phyloP scores from a whole-genome alignment of 2,888 invertebrate genomes.

The Melinaea marsaeus region DNA sequence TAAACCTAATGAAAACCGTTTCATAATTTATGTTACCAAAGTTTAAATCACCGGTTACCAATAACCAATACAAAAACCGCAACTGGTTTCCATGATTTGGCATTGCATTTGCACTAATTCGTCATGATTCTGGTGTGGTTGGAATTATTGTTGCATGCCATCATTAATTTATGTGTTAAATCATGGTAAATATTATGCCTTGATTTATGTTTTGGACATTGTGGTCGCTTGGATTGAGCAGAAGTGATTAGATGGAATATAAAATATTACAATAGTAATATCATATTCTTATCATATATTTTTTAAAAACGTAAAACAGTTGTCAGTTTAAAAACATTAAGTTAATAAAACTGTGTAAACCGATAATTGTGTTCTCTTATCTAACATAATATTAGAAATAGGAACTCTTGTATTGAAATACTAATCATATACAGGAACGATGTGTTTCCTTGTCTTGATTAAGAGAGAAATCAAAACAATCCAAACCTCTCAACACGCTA shows the following conservation, averaged over 20 bases:
- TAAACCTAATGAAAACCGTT: constrained; percentile 10
- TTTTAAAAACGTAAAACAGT: too few species aligned
- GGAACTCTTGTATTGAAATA: too few species aligned
- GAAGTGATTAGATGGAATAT: not conserved
- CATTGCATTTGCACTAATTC: constrained; percentile 24
- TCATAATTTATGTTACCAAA: constrained; percentile 4
- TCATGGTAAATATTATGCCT: constrained; percentile 2
- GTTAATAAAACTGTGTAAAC: too few species aligned
- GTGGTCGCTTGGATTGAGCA: not conserved
- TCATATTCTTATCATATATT: too few species aligned
- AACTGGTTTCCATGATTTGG: constrained; percentile 15
- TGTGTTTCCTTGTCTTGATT: too few species aligned
- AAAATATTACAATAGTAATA: too few species aligned
- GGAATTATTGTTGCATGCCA: constrained; percentile 21
- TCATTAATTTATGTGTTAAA: constrained; percentile 13
- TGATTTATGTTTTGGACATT: constrained; percentile 4
- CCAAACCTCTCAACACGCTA: too few species aligned
- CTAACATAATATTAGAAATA: too few species aligned
- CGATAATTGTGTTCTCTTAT: too few species aligned
- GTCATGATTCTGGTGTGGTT: constrained; percentile 18
- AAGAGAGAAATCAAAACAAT: too few species aligned
- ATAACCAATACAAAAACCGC: constrained; percentile 8
- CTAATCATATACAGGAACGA: too few species aligned
- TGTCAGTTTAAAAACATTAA: too few species aligned
- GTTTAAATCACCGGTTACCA: constrained; percentile 3